phyloP scores from a whole-genome alignment of 2,113 vertebrate species.

The Equus przewalskii region DNA sequence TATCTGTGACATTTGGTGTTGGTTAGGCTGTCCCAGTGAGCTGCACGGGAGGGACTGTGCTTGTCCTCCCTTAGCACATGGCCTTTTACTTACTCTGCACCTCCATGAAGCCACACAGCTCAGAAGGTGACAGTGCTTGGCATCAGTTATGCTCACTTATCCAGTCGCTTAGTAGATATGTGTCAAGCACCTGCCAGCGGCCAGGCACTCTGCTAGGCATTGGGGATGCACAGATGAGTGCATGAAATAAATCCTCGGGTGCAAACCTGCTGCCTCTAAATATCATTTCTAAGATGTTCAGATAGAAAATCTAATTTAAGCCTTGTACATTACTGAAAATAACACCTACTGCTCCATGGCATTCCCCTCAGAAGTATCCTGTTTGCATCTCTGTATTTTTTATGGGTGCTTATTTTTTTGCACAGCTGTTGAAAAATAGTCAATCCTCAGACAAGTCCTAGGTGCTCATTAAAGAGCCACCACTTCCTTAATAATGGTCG shows the following conservation, averaged over 20 bases:
- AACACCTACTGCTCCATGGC: not conserved
- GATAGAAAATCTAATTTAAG: not conserved
- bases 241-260: not conserved
- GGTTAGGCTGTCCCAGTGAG: no score
- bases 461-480: not conserved
- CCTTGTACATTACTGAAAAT: not conserved
- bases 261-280: no score
- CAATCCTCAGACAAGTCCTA: not conserved
- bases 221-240: not conserved
- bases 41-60: accelerated
- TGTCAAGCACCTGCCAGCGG: not conserved
- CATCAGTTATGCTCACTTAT: accelerated
- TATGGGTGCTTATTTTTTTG: not conserved
- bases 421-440: not conserved
- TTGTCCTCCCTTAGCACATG: not conserved
- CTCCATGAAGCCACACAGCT: not conserved
- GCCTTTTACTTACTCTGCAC: not conserved
- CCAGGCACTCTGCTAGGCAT: not conserved
- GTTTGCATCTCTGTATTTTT: not conserved
- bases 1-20: not conserved
- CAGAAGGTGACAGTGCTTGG: no score
- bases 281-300: not conserved
- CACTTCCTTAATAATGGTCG: not conserved
- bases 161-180: not conserved
- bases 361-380: not conserved